Base-by-base conservation (phyloP, 2,113 vertebrate genomes). In the Salminus brasiliensis region DNA sequence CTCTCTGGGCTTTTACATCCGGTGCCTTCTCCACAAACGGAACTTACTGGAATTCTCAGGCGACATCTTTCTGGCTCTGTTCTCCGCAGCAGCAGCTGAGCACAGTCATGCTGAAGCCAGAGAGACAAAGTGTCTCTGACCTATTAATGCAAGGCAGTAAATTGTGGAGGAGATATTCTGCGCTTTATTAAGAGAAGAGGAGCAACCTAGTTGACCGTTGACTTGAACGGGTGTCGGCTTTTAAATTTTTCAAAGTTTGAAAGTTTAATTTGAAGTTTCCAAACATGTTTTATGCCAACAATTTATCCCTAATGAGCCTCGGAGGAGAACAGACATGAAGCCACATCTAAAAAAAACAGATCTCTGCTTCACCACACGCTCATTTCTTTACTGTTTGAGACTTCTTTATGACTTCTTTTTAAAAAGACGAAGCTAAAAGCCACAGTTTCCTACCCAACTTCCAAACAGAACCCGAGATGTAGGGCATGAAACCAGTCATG, bases 331-430 rank as follows among this genome's bases (percentile, higher is more conserved):
- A 81, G 88, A 86, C 86, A 88, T 87, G 76, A 34, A 60, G 75
- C 91, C 91, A 91, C 91, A 91, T 92, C 87, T 84, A 29, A 89
- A 73, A 23, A 36, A 21, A 9, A 52, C 36, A 60, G 60, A 43
- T 29, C 21, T 63, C 57, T 13, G 25, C 34, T 74, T 73, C 47
- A 30, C 81, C 71, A 52, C 66, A 74, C 34, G 36, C 30, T 78
- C 49, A 32, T 70, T 78, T 36, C 18, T 21, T 63, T 45, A n/a
- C 12, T 68, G 15, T 32, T 60, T 43, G 12, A 43, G 41, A 59
- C 83, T 65, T 81, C 66, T 90, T 89, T 91, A 89, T 79, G 79
- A 71, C 83, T 81, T 79, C 79, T 84, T 87, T 91, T 91, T 82
- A 87, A 88, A 84, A 80, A 74, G 52, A 84, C 69, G 74, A 72